These are phyloP conservation scores for Calliopsis andreniformis DNA, from an alignment of 1,140 invertebrate species.

Conservation along the genomic window DNA sequence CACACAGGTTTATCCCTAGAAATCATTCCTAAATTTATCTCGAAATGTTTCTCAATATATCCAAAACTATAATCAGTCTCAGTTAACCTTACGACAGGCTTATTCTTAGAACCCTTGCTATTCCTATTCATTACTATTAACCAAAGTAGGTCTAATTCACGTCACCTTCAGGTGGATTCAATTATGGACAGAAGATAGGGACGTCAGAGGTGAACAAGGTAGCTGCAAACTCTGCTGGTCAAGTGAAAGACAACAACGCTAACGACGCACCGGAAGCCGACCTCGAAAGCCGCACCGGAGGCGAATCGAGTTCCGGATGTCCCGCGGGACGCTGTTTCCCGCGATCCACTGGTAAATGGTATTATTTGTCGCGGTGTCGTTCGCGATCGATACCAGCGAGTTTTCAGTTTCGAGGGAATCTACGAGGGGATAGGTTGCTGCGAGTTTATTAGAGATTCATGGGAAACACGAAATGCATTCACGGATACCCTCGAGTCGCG, in stretches of 20 bases:
- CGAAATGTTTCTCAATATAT: no score
- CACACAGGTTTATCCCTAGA: no score
- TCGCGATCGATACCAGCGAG: neutral
- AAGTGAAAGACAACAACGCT: neutral
- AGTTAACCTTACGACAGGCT: no score
- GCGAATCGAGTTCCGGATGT: conserved; percentile 5
- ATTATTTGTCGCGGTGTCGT: conserved; percentile 32
- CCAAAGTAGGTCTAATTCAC: no score
- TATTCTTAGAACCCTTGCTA: no score
- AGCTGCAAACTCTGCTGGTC: neutral
- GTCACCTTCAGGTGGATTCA: no score
- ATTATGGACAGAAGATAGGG: no score
- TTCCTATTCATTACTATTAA: no score
- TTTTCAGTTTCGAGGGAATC: conserved; percentile 20
- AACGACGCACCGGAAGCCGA: neutral
- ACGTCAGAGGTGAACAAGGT: no score
- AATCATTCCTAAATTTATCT: no score
- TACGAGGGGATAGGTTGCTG: neutral
- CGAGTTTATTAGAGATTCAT: conserved; percentile 24
- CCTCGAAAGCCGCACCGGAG: neutral
- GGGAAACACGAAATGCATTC: no score
- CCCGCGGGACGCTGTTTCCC: conserved; percentile 16
- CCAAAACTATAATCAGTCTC: no score
- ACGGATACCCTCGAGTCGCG: neutral
- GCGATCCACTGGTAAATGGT: neutral